Base-by-base conservation (phyloP, 2,888 invertebrate species). In the Cyclophora punctaria region DNA sequence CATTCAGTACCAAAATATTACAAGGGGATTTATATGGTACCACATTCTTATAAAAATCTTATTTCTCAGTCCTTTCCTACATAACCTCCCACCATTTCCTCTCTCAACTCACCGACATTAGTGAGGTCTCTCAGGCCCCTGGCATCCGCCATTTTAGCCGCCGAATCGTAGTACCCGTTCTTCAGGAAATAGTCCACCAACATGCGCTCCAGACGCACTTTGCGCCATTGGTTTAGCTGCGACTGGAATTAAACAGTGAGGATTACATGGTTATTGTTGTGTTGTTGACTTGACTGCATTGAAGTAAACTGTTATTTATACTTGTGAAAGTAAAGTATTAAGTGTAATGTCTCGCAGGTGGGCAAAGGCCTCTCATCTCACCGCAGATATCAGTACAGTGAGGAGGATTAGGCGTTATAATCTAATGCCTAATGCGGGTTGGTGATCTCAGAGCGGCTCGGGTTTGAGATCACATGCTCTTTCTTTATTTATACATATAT, bases 161-260 rank as follows among this genome's bases (percentile, higher is more conserved):
- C 99, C 0, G 98, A 95, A 70, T 96, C 96, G 77, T 99, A 98
- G 83, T 97, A 98, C 0, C 99, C 99, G 73, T 95, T 94, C 52
- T 98, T 90, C 33, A 99, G 90, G 72, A 98, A 95, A 81, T 99
- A 98, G 75, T 99, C 99, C 7, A 99, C 96, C 48, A 99, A 90
- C 95, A 99, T 96, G 48, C 99, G 92, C 82, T 99, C 98, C 49
- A 99, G 85, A 37, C 98, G 92, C 58, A 95, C 93, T 58, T 95
- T 92, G 55, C 94, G 92, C 96, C 97, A 98, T 58, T 94, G 93
- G 74, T 92, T 93, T 51, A 93, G 80, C 3, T 92, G 89, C 1
- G 91, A 90, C 82, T 91, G 81, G 0, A 57, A 59, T 41, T 51
- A n/a, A 7, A 41, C 7, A 41, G n/a, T 3, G 7, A 7, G 7